Percentiles rank a stretch among this genome's conserved stretches.
Evolutionary conservation across 2,113 vertebrate species (phyloP).

Genomic region (Macrotus californicus): DNA sequence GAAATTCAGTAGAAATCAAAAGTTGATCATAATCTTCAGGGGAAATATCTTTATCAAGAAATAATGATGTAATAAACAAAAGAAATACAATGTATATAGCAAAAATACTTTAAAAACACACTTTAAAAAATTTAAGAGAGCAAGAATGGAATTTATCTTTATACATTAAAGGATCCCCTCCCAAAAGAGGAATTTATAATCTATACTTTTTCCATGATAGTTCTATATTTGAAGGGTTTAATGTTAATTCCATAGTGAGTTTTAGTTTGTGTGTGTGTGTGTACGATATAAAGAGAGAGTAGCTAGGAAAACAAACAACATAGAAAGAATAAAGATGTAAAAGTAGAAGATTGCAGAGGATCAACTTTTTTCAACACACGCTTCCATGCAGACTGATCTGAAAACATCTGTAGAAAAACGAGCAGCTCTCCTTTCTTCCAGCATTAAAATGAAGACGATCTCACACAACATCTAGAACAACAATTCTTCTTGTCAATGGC

Average conservation of each 20-base stretch:
- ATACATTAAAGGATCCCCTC: neutral
- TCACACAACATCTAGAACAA: neutral
- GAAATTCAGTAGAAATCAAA: constrained; percentile 58
- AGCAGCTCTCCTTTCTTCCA: constrained; percentile 16
- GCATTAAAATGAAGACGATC: constrained; percentile 26
- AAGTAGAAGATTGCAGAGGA: neutral
- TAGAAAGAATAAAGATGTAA: constrained; percentile 24
- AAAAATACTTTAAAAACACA: constrained; percentile 36
- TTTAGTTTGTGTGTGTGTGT: neutral
- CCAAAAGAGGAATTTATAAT: constrained; percentile 22
- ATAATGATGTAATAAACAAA: neutral
- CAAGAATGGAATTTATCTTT: neutral
- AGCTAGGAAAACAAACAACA: neutral
- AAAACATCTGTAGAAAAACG: neutral
- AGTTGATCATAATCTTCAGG: neutral
- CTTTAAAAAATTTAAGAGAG: neutral
- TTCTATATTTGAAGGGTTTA: constrained; percentile 12
- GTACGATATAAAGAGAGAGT: neutral
- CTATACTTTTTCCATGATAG: neutral
- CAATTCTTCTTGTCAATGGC: neutral
- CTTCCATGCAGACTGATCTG: neutral
- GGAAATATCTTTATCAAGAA: neutral
- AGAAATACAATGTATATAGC: neutral
- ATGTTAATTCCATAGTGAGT: neutral
- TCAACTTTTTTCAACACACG: neutral